phyloP scores from a whole-genome alignment of 2,888 invertebrate species.

The Aricia artaxerxes region DNA sequence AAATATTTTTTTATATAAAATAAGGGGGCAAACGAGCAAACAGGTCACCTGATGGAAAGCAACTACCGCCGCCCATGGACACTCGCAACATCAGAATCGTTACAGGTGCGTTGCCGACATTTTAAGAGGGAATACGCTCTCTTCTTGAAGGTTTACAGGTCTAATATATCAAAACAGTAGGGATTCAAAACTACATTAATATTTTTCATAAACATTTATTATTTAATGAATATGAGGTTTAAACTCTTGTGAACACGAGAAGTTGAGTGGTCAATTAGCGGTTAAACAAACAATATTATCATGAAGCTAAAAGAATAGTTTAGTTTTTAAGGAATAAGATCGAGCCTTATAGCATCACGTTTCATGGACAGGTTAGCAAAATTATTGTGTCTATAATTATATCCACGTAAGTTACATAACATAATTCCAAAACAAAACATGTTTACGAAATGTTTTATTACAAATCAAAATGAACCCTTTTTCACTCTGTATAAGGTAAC shows the following conservation, averaged over 20 bases:
- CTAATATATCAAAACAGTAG: background rate
- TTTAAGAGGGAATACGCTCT: no score
- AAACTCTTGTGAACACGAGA: conserved; percentile 18
- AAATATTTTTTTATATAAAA: no score
- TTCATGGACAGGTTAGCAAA: background rate
- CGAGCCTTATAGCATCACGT: no score
- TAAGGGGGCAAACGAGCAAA: no score
- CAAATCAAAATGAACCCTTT: background rate
- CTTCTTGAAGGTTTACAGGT: background rate
- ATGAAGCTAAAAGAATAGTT: background rate
- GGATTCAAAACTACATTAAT: background rate
- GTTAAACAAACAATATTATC: background rate
- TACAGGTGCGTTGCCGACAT: no score
- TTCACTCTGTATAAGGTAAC: background rate
- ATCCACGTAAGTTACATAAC: background rate
- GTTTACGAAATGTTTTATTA: no score
- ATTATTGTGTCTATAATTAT: background rate
- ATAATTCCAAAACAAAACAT: no score
- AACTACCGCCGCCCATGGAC: no score
- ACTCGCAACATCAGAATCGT: no score
- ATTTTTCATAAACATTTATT: conserved; percentile 27
- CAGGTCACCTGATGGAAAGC: no score
- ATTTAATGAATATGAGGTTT: conserved; percentile 16
- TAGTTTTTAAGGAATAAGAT: background rate
- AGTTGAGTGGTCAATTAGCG: background rate